Percentiles rank a stretch among this genome's conserved stretches.
Evolutionary conservation across 2,797 vertebrate species (phyloP).

Genomic region (Spea hammondii): DNA sequence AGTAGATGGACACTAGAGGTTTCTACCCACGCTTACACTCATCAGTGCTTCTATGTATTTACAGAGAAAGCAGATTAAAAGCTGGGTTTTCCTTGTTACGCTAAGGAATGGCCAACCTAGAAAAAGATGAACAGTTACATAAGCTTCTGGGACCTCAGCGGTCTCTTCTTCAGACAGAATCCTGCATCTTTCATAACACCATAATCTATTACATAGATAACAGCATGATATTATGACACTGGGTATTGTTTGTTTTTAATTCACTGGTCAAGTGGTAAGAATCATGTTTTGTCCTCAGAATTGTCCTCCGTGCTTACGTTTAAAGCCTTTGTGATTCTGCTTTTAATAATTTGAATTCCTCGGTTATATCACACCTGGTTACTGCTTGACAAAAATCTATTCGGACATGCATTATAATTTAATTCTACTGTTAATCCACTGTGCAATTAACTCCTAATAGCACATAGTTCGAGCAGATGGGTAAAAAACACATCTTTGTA

Average conservation of each 20-base stretch:
- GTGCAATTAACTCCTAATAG: constrained; percentile 70
- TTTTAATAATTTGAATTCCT: constrained; percentile 52
- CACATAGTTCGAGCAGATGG: constrained; percentile 61
- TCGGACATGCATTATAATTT: constrained; percentile 75
- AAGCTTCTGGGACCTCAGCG: too few species aligned
- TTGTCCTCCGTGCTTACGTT: constrained; percentile 51
- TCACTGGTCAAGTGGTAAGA: constrained; percentile 53
- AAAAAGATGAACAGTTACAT: too few species aligned
- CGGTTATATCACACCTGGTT: constrained; percentile 66
- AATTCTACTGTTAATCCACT: constrained; percentile 59
- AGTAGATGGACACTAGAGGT: too few species aligned
- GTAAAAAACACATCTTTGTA: constrained; percentile 38
- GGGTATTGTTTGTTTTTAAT: constrained; percentile 54
- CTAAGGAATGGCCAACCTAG: too few species aligned
- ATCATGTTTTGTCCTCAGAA: constrained; percentile 57
- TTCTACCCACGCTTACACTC: too few species aligned
- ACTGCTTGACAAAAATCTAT: constrained; percentile 71
- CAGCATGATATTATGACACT: too few species aligned
- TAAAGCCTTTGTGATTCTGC: constrained; percentile 61
- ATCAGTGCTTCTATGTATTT: too few species aligned
- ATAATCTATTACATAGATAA: too few species aligned
- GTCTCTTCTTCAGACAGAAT: too few species aligned
- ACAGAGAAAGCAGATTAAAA: too few species aligned
- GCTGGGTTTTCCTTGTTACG: too few species aligned
- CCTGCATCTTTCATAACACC: too few species aligned